Base-by-base conservation (phyloP, 2,888 invertebrate species). In the Dicyrtomina minuta region DNA sequence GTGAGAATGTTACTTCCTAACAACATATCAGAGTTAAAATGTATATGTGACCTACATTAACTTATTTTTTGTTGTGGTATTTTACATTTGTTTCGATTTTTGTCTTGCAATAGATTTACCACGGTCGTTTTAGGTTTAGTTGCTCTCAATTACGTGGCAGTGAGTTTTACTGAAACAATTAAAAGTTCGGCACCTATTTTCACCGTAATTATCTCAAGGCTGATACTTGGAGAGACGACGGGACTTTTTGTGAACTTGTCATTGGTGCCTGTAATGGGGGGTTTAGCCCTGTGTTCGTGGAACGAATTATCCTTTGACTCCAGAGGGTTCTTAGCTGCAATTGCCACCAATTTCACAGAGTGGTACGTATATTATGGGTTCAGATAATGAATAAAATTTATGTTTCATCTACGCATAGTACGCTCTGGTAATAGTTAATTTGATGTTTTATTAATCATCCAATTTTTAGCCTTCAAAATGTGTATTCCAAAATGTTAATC, bases 141-240 rank as follows among this genome's bases (percentile, higher is more conserved):
- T 65, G 89, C 90, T 10, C 83, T 91, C 67, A 89, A 90, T 83
- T 90, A 88, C 82, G 89, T 90, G 70, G 89, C 90, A 71, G 90
- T 90, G 68, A 90, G 90, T 81, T 91, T 91, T 81, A 90, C 90
- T 56, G 90, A 90, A 82, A 90, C 90, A 15, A 88, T 91, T 58
- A 91, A 91, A 81, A 90, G 90, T 82, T 90, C 90, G 41, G 90
- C 90, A 20, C 91, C 91, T 46, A 83, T 90, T 65, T 90, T 90
- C 81, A 91, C 91, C 49, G 90, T 91, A 69, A 81, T 90, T 72
- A 89, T 91, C 78, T 88, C 90, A 61, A 44, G 74, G 20, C 43
- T 74, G 17, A 51, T 78, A 79, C 58, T 79, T 86, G 88, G 88
- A 62, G 88, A 89, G 82, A 84, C 86, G 77, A 88, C 88, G 39